These are phyloP conservation scores for Perca schrenkii DNA, from an alignment of 2,113 vertebrate species.

Conservation along the genomic window DNA sequence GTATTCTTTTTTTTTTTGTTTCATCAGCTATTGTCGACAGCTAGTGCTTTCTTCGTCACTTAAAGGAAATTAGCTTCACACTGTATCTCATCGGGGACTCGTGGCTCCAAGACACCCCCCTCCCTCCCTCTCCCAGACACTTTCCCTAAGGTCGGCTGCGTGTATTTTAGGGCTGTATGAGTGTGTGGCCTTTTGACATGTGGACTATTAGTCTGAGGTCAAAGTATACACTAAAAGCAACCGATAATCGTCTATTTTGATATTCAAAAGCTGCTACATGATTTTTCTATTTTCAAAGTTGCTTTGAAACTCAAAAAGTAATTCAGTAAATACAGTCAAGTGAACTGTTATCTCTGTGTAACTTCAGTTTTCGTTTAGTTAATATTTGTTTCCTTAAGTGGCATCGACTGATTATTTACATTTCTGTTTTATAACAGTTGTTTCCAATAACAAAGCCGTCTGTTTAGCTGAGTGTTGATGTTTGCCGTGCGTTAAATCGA, in stretches of 20 bases:
- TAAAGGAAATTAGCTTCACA: conserved; percentile 67
- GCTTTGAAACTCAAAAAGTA: background rate
- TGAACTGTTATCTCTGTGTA: background rate
- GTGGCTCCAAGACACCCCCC: conserved; percentile 15
- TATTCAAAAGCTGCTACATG: background rate
- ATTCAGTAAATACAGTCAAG: background rate
- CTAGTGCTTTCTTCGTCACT: conserved; percentile 59
- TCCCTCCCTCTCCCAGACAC: conserved; percentile 9
- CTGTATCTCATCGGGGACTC: conserved; percentile 73
- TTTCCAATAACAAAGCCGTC: conserved; percentile 31
- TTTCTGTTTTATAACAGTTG: background rate
- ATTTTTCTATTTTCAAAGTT: background rate
- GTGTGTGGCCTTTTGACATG: conserved; percentile 72
- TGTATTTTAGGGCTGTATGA: conserved; percentile 61
- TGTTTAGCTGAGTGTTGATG: conserved; percentile 47
- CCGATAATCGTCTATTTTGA: background rate
- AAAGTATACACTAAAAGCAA: background rate
- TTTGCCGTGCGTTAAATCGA: conserved; percentile 65
- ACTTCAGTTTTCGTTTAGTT: background rate
- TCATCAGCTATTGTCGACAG: conserved; percentile 30
- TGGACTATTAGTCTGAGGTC: conserved; percentile 32
- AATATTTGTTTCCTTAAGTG: background rate
- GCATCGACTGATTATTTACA: background rate
- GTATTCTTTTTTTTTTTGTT: conserved; percentile 53
- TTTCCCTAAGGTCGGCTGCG: conserved; percentile 57